Evolutionary conservation across 2,888 invertebrate genomes (phyloP), one percentile per base, ranked within the genome.

Genomic region (Argynnis bischoffii): DNA sequence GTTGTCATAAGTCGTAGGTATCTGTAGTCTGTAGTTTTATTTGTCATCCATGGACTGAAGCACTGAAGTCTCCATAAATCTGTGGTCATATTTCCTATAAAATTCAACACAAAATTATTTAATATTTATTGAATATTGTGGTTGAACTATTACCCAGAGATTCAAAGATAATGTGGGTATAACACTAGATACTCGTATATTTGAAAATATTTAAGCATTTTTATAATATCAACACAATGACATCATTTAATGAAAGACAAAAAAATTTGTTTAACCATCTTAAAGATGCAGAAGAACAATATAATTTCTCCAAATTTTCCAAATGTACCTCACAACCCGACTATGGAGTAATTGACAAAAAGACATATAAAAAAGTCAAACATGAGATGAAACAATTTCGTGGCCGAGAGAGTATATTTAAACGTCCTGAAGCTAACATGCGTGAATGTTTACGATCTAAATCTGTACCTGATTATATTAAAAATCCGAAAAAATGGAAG

Each of bases 401-500:
- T 77, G 95, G 95, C 0, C 94, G 94, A 78, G 96, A 97, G 80
- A 97, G 97, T 80, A 96, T 97, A 74, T 97, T 95, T 76, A 97
- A 97, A 82, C 93, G 95, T 69, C 95, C 96, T 1, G 95, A 95
- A 77, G 93, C 95, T 18, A 95, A 95, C 3, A 92, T 95, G 63
- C 84, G 86, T 0, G 92, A 94, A 70, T 94, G 95, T 76, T 84
- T 95, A 48, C 93, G 93, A 59, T 87, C 78, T 16, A 91, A 79
- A 81, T 87, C 77, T 66, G 79, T 82, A 69, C 90, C 85, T 67
- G 89, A 81, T 72, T 94, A 94, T 78, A 93, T 95, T 78, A 94
- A 94, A 73, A 95, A 97, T 87, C 98, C 97, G 15, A 94, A 96
- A 70, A 97, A 96, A 80, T 98, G 97, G 96, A 95, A 94, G 14